Evolutionary conservation across 1,140 invertebrate genomes (phyloP), one percentile per base, ranked within the genome.

Genomic region (Micrasema minimum): DNA sequence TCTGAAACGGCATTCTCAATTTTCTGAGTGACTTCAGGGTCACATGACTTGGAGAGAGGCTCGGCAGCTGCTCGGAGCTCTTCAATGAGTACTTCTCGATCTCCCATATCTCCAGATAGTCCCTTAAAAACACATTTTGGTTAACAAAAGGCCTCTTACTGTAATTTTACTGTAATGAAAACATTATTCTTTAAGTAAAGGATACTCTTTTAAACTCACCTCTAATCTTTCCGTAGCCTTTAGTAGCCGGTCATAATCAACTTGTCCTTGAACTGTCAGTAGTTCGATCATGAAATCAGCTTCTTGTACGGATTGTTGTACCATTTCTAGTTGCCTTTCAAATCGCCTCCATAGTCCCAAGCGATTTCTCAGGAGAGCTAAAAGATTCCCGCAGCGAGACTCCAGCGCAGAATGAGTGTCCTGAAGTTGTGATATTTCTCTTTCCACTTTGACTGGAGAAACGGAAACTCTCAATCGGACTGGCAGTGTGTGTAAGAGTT

Each of bases 251-350:
- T 93, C 91, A 72, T 93, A 93, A 81, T 94, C 92, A 1, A 94
- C 89, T 41, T 90, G 88, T 11, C 91, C 92, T 77, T 93, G 91
- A 0, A 94, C 90, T 1, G 90, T 91, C 2, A 94, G 83, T 11
- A 94, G 79, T 76, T 94, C 92, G 82, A 93, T 92, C 92, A 93
- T 93, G 76, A 92, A 94, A 79, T 93, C 92, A 0, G 92, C 91
- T 74, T 94, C 91, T 66, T 92, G 87, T 0, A 93, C 90, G 0
- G 91, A 92, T 35, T 92, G 89, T 57, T 93, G 90, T 1, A 94
- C 91, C 78, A 90, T 76, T 75, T 94, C 92, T 67, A 93, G 78
- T 75, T 93, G 91, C 14, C 86, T 81, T 74, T 93, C 91, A 76
- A 93, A 93, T 23, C 90, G 81, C 35, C 88, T 82, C 92, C 92